Percentiles rank a stretch among this genome's conserved stretches.
phyloP scores from a whole-genome alignment of 2,797 vertebrate species.

The Lutjanus campechanus region DNA sequence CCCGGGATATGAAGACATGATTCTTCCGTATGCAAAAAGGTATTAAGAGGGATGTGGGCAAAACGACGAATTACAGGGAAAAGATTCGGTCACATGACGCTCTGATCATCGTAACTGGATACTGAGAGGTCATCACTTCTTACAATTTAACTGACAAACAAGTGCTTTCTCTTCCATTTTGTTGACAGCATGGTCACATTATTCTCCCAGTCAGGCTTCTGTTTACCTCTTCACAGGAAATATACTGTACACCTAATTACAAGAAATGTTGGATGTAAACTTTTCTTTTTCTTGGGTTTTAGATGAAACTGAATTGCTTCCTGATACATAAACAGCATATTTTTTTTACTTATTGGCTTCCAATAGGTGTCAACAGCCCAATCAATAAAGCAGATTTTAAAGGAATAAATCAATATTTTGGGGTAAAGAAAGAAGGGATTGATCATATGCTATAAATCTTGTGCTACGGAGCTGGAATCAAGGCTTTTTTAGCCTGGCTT shows the following conservation, averaged over 20 bases:
- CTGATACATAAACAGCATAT: not conserved
- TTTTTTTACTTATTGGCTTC: slow-evolving; percentile 9
- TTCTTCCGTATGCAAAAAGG: slow-evolving; percentile 19
- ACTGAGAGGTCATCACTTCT: slow-evolving; percentile 39
- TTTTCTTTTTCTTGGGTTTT: not conserved
- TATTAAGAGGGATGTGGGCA: slow-evolving; percentile 31
- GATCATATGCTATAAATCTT: not conserved
- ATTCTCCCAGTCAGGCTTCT: not conserved
- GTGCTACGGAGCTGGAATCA: not conserved
- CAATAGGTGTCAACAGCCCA: not conserved
- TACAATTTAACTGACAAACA: slow-evolving; percentile 24
- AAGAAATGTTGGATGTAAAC: slow-evolving; percentile 4
- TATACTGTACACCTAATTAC: slow-evolving; percentile 7
- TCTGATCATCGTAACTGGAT: slow-evolving; percentile 34
- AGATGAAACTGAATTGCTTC: not conserved
- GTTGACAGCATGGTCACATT: slow-evolving; percentile 17
- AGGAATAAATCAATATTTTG: not conserved
- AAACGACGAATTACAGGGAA: slow-evolving; percentile 23
- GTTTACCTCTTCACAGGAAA: not conserved
- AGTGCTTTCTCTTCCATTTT: slow-evolving; percentile 35
- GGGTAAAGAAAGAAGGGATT: not conserved
- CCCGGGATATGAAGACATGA: slow-evolving; percentile 31
- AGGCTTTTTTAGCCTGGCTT: not conserved
- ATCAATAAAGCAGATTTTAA: not conserved
- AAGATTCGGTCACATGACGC: slow-evolving; percentile 37